Percentiles rank a stretch among this genome's conserved stretches.
Conservation (phyloP, 2,797 vertebrate genomes). For the Spinus pinus region DNA sequence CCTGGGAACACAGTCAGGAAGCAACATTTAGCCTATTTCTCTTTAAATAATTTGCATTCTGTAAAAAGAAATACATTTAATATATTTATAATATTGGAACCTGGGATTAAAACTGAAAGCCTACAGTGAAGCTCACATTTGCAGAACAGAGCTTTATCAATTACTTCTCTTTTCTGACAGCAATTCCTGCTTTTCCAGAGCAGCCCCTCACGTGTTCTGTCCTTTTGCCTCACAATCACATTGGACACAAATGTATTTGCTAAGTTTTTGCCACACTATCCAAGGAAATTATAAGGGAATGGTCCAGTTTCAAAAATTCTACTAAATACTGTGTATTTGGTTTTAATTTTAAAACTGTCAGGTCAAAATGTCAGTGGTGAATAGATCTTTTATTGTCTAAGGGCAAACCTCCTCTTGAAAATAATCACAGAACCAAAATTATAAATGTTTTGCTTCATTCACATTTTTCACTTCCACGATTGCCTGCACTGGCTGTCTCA, state of each 20-base stretch:
- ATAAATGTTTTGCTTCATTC: not conserved
- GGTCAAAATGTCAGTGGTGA: not conserved
- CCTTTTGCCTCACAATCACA: not conserved
- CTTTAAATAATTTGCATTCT: not conserved
- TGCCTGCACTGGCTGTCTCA: not conserved
- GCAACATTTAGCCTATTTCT: not conserved
- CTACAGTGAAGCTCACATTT: not conserved
- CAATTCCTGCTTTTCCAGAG: not conserved
- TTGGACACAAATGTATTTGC: not conserved
- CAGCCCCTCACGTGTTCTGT: rapidly evolving
- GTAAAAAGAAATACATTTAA: not conserved
- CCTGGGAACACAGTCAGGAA: not conserved
- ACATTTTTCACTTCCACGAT: not conserved
- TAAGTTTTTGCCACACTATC: not conserved
- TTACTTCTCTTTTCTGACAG: not conserved
- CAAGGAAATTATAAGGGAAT: not conserved
- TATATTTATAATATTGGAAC: not conserved
- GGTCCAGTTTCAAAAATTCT: not conserved
- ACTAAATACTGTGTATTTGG: not conserved
- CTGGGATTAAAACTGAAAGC: not conserved
- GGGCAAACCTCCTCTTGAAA: not conserved
- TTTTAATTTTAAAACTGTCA: not conserved
- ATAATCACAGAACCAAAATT: not conserved
- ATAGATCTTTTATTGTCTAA: not conserved
- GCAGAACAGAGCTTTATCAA: not conserved